A percentile compares a stretch with the other conserved stretches of the same genome.
These are phyloP conservation scores for Lepidochrysops patricia DNA, from an alignment of 2,888 invertebrate species.

Conservation along the genomic window DNA sequence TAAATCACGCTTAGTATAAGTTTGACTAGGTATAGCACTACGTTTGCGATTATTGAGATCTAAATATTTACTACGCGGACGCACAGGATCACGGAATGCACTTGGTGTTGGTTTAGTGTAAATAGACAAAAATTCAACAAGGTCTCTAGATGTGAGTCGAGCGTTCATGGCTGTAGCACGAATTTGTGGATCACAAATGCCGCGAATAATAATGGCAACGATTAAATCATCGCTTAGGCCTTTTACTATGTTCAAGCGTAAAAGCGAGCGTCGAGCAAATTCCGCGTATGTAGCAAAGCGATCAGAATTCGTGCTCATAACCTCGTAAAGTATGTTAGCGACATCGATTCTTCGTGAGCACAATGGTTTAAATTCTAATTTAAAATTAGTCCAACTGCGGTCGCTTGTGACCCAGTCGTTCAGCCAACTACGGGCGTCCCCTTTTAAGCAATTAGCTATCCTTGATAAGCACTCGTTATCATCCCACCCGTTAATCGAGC, in stretches of 20 bases:
- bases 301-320: conserved; percentile 19
- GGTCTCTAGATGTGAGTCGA: neutral
- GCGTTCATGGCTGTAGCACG: neutral
- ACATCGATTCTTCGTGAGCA: conserved; percentile 18
- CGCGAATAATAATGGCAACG: neutral
- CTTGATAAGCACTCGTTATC: conserved; percentile 17
- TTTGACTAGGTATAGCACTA: neutral
- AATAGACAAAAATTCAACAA: neutral
- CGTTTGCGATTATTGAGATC: neutral
- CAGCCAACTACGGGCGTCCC: conserved; percentile 20
- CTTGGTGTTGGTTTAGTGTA: neutral
- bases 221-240: conserved; percentile 1
- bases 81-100: neutral
- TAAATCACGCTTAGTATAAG: neutral
- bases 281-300: conserved; percentile 22
- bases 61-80: neutral
- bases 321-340: conserved; percentile 20
- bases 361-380: conserved; percentile 19
- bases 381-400: conserved; percentile 23
- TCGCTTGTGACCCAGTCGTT: conserved; percentile 21
- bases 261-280: conserved; percentile 18
- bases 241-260: conserved; percentile 6
- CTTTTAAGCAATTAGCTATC: conserved; percentile 18
- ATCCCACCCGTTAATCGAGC: conserved; percentile 16
- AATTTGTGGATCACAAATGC: neutral